Percentiles rank a stretch among this genome's conserved stretches.
These are phyloP conservation scores for Syngnathus floridae DNA, from an alignment of 2,113 vertebrate genomes.

Conservation along the genomic window DNA sequence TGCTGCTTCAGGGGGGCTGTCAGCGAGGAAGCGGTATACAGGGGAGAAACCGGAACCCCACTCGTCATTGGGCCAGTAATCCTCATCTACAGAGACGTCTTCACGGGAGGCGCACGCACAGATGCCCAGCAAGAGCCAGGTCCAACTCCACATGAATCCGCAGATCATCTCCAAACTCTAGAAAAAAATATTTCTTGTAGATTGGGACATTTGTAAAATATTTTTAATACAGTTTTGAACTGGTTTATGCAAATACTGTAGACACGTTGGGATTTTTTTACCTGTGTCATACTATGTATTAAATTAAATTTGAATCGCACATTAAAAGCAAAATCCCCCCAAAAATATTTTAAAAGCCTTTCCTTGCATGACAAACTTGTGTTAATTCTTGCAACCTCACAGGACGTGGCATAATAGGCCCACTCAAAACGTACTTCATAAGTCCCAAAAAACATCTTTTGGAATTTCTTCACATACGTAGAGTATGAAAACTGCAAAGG, in stretches of 20 bases:
- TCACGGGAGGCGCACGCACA: constrained; percentile 13
- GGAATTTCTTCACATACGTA: neutral
- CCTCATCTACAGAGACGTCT: constrained; percentile 31
- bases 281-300: no score
- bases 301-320: no score
- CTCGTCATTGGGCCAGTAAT: constrained; percentile 42
- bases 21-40: constrained; percentile 68
- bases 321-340: no score
- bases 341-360: no score
- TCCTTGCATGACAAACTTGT: no score
- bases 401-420: neutral
- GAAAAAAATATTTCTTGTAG: neutral
- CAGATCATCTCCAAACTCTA: constrained; percentile 43
- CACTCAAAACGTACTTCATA: neutral
- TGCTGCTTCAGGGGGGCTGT: constrained; percentile 59
- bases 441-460: neutral
- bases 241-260: no score
- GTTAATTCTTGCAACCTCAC: no score
- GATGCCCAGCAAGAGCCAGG: constrained; percentile 48
- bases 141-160: constrained; percentile 28
- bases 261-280: no score
- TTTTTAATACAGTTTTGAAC: no score
- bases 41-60: constrained; percentile 67
- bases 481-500: neutral
- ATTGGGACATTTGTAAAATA: neutral